Evolutionary conservation across 2,113 vertebrate species (phyloP), one percentile per base, ranked within the genome.

Genomic region (Podarcis muralis): DNA sequence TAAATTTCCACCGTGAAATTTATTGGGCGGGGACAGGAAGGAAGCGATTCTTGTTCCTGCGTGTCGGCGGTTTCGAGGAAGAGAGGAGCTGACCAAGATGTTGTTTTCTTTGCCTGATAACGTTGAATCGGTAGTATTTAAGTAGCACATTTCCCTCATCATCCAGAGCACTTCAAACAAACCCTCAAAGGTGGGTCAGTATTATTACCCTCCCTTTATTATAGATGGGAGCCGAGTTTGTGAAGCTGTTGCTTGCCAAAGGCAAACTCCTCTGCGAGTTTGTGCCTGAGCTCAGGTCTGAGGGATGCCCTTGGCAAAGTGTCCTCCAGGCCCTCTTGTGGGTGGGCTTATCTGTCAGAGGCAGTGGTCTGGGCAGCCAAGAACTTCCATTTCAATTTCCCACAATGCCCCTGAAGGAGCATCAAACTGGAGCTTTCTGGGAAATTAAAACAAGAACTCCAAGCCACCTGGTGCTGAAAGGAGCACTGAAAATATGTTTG

Each of bases 141-240:
- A 74, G 48, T 72, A 84, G 78, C 68, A 74, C 35, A 15, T 20
- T 81, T 81, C 62, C 59, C 27, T 62, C 23, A 40, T 43, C 68
- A 37, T 72, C 59, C 32, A 72, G n/a, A 87, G 78, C 78, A 74
- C 86, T 87, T 87, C n/a, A 18, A 72, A 20, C 32, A 27, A 53
- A 62, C 69, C 48, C 53, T 87, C 37, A 48, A 87, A 81, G 5
- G 32, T 22, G 6, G 62, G 48, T 30, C 78, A 62, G 35, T 59
- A 62, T 62, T 30, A 32, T 48, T 57, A 40, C 23, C 25, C 48
- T 81, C 25, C 35, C 32, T 74, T 53, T 57, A 9, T 27, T 59
- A 62, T 23, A 30, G 69, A 32, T 72, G 2, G 16, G 20, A 18
- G 59, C 15, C 12, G 6, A 6, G 76, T 25, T 25, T 25, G 20